Conservation (phyloP, 2,888 invertebrate species). For the Mythimna loreyi region DNA sequence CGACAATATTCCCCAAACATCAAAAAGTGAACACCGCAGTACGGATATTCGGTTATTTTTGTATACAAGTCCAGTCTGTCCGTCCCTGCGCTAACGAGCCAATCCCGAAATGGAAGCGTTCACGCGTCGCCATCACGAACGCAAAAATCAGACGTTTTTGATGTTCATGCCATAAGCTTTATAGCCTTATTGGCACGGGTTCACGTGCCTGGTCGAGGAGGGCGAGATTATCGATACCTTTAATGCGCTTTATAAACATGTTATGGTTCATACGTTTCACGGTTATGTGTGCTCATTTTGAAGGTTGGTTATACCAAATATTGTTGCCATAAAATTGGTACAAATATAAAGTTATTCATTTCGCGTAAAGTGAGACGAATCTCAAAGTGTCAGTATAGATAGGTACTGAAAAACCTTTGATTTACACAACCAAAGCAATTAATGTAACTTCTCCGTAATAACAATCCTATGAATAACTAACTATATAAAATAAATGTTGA, state of each 20-base stretch:
- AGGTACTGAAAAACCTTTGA: not conserved
- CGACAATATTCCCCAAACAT: conserved; percentile 19
- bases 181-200: conserved; percentile 15
- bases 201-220: conserved; percentile 30
- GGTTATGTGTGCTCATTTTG: not conserved
- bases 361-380: not conserved
- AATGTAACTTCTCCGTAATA: not conserved
- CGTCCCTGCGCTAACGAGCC: conserved; percentile 53
- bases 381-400: not conserved
- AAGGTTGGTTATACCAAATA: not conserved
- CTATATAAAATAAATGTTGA: not conserved
- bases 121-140: conserved; percentile 58
- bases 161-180: conserved; percentile 51
- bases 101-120: conserved; percentile 60
- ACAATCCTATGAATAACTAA: not conserved
- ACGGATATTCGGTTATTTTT: conserved; percentile 38
- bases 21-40: conserved; percentile 7
- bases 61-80: conserved; percentile 12
- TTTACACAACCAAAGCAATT: not conserved
- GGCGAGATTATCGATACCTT: conserved; percentile 23
- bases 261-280: not conserved
- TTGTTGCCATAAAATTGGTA: not conserved
- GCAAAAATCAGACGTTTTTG: conserved; percentile 59
- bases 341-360: not conserved
- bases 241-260: conserved; percentile 16